Evolutionary conservation across 2,797 vertebrate species (phyloP), one percentile per base, ranked within the genome.

Genomic region (Spea hammondii): DNA sequence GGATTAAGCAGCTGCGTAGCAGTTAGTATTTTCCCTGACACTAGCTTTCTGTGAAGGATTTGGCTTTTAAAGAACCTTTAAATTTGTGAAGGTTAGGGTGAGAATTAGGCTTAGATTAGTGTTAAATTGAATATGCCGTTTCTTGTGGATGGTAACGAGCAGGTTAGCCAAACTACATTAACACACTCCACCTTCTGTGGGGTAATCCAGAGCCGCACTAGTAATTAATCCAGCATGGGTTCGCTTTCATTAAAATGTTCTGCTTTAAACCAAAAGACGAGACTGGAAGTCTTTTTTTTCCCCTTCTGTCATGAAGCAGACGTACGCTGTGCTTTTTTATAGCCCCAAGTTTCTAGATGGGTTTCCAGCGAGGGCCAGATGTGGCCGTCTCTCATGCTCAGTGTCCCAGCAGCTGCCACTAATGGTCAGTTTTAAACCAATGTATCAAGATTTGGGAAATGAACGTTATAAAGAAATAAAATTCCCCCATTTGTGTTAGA

Each of bases 231-330:
- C 68, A 70, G 83, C 83, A 71, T 7, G 48, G 81, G 79, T 77
- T 70, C 83, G 83, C 75, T 84, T 84, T 85, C 86, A 87, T 89
- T 86, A 87, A 79, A 72, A 78, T 85, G 5, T 76, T 49, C 51
- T 53, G n/a, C 66, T 83, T 70, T 80, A 75, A 80, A 80, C 62
- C 50, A 86, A 85, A 84, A 88, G 87, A 86, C 71, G 80, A 71
- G 83, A 82, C 84, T 87, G 79, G 79, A 66, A 65, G 49, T 71
- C 57, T 45, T 81, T 46, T 79, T 32, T 32, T 32, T 32, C 32
- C 32, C 32, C 32, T 32, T 32, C 32, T 32, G 32, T 32, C 32
- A 32, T 32, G 32, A 32, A 32, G 32, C 32, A 32, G 32, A 32
- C 32, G 32, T 32, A 32, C 32, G 32, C 32, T 32, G 32, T 32